These are phyloP conservation scores for Ceyx melanurus DNA, from an alignment of 2,113 vertebrate genomes.

Conservation along the genomic window DNA sequence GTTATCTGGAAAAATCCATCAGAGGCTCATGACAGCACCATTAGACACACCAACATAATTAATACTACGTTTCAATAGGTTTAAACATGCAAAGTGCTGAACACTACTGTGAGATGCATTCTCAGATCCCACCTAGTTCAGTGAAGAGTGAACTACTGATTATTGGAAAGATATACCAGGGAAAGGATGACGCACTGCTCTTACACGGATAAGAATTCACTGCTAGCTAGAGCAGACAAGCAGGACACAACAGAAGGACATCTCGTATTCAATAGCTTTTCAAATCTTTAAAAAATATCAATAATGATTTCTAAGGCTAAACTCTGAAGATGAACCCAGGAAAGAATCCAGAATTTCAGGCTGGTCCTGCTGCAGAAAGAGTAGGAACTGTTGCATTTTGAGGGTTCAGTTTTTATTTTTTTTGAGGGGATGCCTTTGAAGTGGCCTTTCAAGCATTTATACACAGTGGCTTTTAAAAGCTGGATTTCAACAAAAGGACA, in stretches of 20 bases:
- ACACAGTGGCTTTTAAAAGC: background rate
- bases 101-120: background rate
- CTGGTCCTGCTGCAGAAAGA: background rate
- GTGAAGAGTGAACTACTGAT: slow-evolving; percentile 36
- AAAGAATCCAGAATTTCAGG: background rate
- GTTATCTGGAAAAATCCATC: slow-evolving; percentile 52
- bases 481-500: background rate
- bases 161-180: slow-evolving; percentile 24
- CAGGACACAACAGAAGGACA: background rate
- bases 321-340: background rate
- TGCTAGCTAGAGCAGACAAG: background rate
- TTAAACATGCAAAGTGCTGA: slow-evolving; percentile 51
- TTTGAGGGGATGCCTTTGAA: background rate
- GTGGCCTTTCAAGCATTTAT: background rate
- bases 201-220: background rate
- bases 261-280: background rate
- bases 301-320: background rate
- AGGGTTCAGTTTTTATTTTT: background rate
- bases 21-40: slow-evolving; percentile 34
- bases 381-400: background rate
- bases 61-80: slow-evolving; percentile 21
- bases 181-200: slow-evolving; percentile 12
- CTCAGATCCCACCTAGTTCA: slow-evolving; percentile 37
- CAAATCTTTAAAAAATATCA: background rate
- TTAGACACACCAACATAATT: slow-evolving; percentile 40